Evolutionary conservation across 2,888 invertebrate genomes (phyloP), one percentile per base, ranked within the genome.

Genomic region (Abrostola triplasia): DNA sequence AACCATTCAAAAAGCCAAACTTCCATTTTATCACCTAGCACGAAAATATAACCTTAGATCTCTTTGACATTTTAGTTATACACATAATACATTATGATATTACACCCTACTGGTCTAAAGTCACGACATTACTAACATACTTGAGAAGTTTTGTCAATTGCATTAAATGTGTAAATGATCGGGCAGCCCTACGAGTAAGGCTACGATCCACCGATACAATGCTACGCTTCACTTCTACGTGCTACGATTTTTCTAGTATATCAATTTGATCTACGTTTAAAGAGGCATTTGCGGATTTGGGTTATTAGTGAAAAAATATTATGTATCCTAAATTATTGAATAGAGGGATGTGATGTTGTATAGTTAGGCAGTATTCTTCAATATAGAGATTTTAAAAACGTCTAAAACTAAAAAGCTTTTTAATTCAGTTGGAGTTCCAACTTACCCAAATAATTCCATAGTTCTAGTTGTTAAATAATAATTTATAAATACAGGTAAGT

Each of bases 151-250:
- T 74, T 76, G 79, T 69, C 77, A 76, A 78, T 81, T 80, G 73
- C 75, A 77, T 72, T 62, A 63, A 70, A 67, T 67, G 69, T 66
- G 65, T 65, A 50, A 76, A 74, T 70, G 62, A 65, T 71, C 70
- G 68, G 77, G 60, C 78, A 82, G 69, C 84, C 84, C 84, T 83
- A 66, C 49, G 37, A 70, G 12, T 69, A 71, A 67, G 59, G 50
- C 56, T 35, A 12, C 44, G 48, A 6, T 64, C 70, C 72, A 67
- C 24, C 41, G n/a, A 24, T 11, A 12, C 42, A 64, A 63, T 50
- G 70, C 77, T 72, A 54, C 9, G 61, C 70, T 50, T 66, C 6
- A 9, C 10, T 36, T 48, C 51, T 5, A 10, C 2, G 11, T 24
- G 5, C 10, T 1, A 37, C 4, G 8, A 2, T 57, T 36, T 42